Base-by-base conservation (phyloP, 2,888 invertebrate genomes). In the Thereva nobilitata region DNA sequence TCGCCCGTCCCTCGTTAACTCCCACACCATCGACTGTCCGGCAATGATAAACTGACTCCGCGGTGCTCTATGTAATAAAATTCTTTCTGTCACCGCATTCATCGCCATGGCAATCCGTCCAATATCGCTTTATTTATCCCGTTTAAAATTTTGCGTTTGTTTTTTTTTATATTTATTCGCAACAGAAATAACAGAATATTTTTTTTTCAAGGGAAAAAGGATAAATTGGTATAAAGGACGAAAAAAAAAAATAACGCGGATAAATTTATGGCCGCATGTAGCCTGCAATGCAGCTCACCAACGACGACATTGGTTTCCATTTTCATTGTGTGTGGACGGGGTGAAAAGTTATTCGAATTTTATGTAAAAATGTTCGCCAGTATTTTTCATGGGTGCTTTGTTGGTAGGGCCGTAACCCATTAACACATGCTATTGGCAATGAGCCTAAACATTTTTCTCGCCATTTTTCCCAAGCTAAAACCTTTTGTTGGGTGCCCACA, bases 341-440 rank as follows among this genome's bases (percentile, higher is more conserved):
- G 47, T 54, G 54, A 65, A 65, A 65, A 65, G 64, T 67, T 67
- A 67, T 67, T 67, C 64, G 67, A 67, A 64, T 67, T 67, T 67
- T 67, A 67, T 67, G 67, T 67, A 67, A 67, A 67, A 67, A 67
- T 64, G 34, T 57, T 57, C 64, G 44, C 57, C 57, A 38, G 56
- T 56, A 38, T 67, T 67, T 67, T 57, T 35, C 10, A 52, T 47
- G 63, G 59, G 45, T 34, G 12, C 47, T 35, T 40, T 38, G 63
- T 50, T 61, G 54, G 61, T 52, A 57, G 37, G 10, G 64, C 64
- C 44, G 64, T 64, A 67, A 52, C 49, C 67, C 67, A 64, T 67
- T 64, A 67, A 67, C 67, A 67, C 67, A 64, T 67, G 54, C 50
- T 64, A 67, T 67, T 67, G 67, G 67, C 67, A 64, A 10, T 10